Base-by-base conservation (phyloP, 2,113 vertebrate species). In the Hippocampus comes region DNA sequence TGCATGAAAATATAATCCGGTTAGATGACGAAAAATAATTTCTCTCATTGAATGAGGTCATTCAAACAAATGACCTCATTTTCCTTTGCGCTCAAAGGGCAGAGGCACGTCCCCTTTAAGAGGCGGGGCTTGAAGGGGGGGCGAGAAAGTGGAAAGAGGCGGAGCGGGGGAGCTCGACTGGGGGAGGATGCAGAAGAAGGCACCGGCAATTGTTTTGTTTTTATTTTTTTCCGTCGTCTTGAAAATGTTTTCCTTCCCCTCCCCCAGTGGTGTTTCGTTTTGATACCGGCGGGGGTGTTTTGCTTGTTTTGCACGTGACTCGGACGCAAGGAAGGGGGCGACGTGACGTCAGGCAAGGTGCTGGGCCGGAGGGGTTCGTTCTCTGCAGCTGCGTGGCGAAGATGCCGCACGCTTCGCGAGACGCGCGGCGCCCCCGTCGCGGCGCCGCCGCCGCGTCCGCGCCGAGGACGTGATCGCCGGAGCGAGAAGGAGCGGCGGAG, bases 381-480 rank as follows among this genome's bases (percentile, higher is more conserved):
- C 34, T 38, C 5, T 38, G 34, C 25, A 7, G 43, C 64, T 18
- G 14, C 43, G 12, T 48, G 43, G 64, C 30, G 15, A 48, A 48
- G 42, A 46, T 27, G 43, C 64, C 9, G 14, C 64, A 18, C 42
- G 42, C 23, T 9, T 61, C 8, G 25, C 23, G 15, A 49, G 15
- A 17, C 43, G 18, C 15, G 41, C 63, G 21, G 21, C 12, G 41
- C 21, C 41, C 38, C 38, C 41, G 41, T 41, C 4, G 43, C 42
- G 43, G 10, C 18, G 34, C 41, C 18, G 34, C 21, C 10, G 15
- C 23, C 10, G 42, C 42, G 42, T 27, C 17, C n/a, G 64, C 3
- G 18, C 1, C 23, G 15, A 66, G n/a, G 64, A 90, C 87, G 89
- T 89, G 88, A 88, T 69, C 72, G n/a, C 25, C 64, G 64, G 43